These are phyloP conservation scores for Rotaria sp. DNA, from an alignment of 2,888 invertebrate species.

Conservation along the genomic window DNA sequence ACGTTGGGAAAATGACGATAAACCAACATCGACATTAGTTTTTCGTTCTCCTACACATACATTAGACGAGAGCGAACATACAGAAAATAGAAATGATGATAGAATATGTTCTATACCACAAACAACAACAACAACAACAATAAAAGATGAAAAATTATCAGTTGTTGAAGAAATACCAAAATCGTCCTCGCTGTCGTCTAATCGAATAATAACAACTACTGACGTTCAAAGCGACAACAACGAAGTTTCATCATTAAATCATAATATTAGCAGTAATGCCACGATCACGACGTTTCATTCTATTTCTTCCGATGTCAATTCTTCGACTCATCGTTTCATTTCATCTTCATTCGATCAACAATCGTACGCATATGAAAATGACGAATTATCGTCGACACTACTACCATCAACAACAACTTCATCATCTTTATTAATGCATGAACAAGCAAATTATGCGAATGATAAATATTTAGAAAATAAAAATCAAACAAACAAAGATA, in stretches of 20 bases:
- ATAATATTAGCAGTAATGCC: neutral
- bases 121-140: neutral
- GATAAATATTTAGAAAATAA: neutral
- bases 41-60: neutral
- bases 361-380: neutral
- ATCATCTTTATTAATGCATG: neutral
- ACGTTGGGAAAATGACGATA: neutral
- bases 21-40: neutral
- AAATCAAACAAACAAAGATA: neutral
- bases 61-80: neutral
- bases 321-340: neutral
- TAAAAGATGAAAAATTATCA: neutral
- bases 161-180: neutral
- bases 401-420: neutral
- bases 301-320: neutral
- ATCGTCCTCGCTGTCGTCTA: neutral
- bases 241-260: neutral
- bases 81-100: neutral
- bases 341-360: neutral
- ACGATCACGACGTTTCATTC: neutral
- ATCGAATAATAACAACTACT: neutral
- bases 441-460: neutral
- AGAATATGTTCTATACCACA: neutral
- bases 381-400: neutral
- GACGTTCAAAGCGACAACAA: neutral